Evolutionary conservation across 2,888 invertebrate genomes (phyloP), one percentile per base, ranked within the genome.

Genomic region (Anthophora plumipes): DNA sequence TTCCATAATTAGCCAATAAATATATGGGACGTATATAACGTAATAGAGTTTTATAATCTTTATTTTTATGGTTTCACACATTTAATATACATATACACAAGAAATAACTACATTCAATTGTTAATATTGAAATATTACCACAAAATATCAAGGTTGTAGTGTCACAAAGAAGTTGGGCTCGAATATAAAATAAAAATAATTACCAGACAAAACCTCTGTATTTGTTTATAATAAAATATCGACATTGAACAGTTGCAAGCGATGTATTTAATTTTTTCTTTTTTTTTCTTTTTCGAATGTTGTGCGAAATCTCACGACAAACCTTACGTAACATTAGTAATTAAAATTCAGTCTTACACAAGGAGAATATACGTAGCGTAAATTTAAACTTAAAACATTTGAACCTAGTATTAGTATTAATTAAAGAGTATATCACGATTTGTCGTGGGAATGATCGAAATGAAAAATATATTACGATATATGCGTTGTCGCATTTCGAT

Each of bases 81-180:
- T 90, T 88, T 89, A 90, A 90, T 87, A 91, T 90, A 89, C 85
- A 88, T 86, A 87, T 88, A 90, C 89, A 88, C 86, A 88, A 86
- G 84, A 89, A 73, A 78, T 82, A 85, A 80, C 71, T 85, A 84
- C 77, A 84, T 70, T 85, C 66, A 82, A 39, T 70, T 77, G 69
- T 71, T 74, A 66, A 68, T 79, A 88, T 86, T 80, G 80, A 84
- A 77, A 77, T 83, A 86, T 87, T 82, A 81, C 82, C 84, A 84
- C 82, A 85, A 82, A 86, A 85, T 81, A 82, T 83, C 75, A 67
- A 82, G 77, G 80, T 87, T 91, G 87, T 89, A 89, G 88, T 89
- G 83, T 89, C 78, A 83, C 69, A 80, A 76, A 85, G 63, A 80
- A 73, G 63, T 80, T 85, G 75, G 60, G 67, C 83, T 85, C 60